phyloP scores from a whole-genome alignment of 1,140 invertebrate genomes.

The Drosophila seguyi region DNA sequence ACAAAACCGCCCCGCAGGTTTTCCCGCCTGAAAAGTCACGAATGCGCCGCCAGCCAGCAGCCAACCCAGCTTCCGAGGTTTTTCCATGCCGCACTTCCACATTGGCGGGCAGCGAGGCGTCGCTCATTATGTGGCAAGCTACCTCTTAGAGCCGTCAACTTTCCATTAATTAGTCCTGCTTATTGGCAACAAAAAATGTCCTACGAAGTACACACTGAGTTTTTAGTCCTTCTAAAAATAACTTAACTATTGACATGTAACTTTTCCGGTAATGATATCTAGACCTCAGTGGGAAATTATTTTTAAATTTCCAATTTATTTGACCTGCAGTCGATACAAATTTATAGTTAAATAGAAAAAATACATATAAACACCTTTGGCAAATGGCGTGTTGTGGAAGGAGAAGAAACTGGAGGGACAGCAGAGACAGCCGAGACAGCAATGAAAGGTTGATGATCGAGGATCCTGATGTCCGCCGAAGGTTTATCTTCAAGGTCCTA shows the following conservation, averaged over 20 bases:
- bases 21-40: conserved; percentile 71
- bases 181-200: conserved; percentile 3
- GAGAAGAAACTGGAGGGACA: background rate
- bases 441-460: background rate
- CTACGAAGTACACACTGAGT: background rate
- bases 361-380: background rate
- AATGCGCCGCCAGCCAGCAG: conserved; percentile 46
- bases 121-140: conserved; percentile 46
- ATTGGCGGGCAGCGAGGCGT: conserved; percentile 50
- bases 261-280: background rate
- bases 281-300: background rate
- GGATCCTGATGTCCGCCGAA: background rate
- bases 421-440: background rate
- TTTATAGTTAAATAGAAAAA: no score
- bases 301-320: background rate
- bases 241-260: background rate
- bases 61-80: conserved; percentile 14
- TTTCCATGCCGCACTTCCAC: conserved; percentile 41
- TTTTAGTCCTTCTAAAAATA: background rate
- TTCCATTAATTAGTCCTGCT: conserved; percentile 60
- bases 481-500: conserved; percentile 13
- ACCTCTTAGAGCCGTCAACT: conserved; percentile 4
- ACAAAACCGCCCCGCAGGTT: conserved; percentile 74
- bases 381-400: background rate
- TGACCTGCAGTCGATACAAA: background rate